These are phyloP conservation scores for Motacilla tschutschensis DNA, from an alignment of 2,113 vertebrate genomes.

Conservation along the genomic window DNA sequence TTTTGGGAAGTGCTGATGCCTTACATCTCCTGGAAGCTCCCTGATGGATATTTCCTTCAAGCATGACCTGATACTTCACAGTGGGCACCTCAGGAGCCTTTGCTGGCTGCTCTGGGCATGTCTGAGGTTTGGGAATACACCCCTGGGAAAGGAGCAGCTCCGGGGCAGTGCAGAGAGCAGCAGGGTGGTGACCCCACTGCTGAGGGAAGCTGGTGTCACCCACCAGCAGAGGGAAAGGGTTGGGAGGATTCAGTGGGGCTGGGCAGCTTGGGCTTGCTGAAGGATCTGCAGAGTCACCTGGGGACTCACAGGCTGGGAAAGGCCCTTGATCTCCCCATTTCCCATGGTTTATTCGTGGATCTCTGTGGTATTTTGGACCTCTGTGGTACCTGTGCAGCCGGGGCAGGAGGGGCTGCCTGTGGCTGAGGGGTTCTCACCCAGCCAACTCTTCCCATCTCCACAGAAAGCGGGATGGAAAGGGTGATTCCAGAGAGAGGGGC, in stretches of 20 bases:
- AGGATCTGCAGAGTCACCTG: neutral
- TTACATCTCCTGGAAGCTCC: neutral
- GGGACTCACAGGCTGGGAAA: neutral
- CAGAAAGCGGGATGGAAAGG: neutral
- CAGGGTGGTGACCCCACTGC: neutral
- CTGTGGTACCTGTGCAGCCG: neutral
- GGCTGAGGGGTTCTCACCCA: neutral
- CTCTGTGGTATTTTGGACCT: neutral
- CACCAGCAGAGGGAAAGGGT: neutral
- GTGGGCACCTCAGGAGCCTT: neutral
- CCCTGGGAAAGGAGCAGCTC: neutral
- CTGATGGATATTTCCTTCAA: neutral
- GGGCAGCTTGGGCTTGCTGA: neutral
- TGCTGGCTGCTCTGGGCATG: neutral
- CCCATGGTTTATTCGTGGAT: neutral
- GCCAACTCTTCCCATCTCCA: neutral
- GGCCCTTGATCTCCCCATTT: neutral
- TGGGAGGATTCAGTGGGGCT: neutral
- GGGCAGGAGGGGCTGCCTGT: neutral
- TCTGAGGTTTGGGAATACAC: neutral
- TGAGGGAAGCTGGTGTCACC: neutral
- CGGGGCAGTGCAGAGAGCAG: neutral
- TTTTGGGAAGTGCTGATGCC: neutral
- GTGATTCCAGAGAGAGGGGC: neutral
- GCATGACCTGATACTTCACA: neutral